Evolutionary conservation across 2,113 vertebrate genomes (phyloP), one percentile per base, ranked within the genome.

Genomic region (Oreochromis tanganicae): DNA sequence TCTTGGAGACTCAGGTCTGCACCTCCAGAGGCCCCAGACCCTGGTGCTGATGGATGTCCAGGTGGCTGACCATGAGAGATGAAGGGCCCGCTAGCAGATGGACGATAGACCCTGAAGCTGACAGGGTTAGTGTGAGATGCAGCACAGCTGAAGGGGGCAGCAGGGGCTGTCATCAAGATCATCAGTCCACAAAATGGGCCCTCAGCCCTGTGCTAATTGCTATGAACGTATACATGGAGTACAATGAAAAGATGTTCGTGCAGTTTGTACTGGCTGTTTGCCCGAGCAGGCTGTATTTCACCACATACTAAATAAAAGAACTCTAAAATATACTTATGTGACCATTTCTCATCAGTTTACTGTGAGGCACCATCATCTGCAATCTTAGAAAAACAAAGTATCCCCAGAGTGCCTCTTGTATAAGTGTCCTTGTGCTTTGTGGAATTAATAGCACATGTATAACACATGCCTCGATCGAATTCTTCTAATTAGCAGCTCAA

Each of bases 31-130:
- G 85, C 88, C 87, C 57, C 38, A 3, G 66, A 63, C 68, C 73
- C 73, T 2, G 71, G 87, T 43, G 93, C 78, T 89, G 90, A 95
- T 17, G 43, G 94, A 95, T 80, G 38, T 84, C 87, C 94, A 95
- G 94, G 93, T 96, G 94, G 90, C 32, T 63, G 91, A 91, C 88
- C 87, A 17, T 87, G 85, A 91, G 87, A 63, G 78, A 90, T 80
- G 89, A 86, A 83, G 82, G 86, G 78, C 80, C 81, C 79, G 24
- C 86, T 86, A 94, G 89, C 93, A 95, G 92, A 94, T 86, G 86
- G 89, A 59, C 61, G 56, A 59, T 10, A 57, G 85, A 66, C 82
- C 83, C 80, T 54, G 82, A 80, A 57, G 86, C 82, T 82, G 24
- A 78, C 82, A 24, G 87, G 91, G 88, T 87, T 66, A 14, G 66